Conservation (phyloP, 1,140 invertebrate genomes). For the Coelopa frigida region DNA sequence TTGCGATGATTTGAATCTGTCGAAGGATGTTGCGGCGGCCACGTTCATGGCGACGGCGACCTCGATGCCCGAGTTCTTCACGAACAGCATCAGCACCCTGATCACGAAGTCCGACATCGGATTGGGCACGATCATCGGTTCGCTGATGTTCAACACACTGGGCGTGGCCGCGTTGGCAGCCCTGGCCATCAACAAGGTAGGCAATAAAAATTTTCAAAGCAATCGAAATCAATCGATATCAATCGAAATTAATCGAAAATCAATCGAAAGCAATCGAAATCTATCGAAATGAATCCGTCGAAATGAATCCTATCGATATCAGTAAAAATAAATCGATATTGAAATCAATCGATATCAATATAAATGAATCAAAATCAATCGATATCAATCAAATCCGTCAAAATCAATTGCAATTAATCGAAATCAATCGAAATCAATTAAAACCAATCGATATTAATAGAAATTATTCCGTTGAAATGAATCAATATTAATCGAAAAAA, state of each 20-base stretch:
- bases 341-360: background rate
- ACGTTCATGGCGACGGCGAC: conserved; percentile 90
- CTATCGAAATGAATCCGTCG: too few species aligned
- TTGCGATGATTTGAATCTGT: conserved; percentile 63
- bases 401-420: background rate
- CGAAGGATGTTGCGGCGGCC: conserved; percentile 78
- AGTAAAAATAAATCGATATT: background rate
- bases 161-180: conserved; percentile 79
- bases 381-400: background rate
- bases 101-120: conserved; percentile 71
- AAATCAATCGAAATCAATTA: background rate
- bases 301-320: background rate
- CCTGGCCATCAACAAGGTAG: conserved; percentile 62
- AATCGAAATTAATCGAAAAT: background rate
- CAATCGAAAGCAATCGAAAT: background rate
- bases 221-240: background rate
- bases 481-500: background rate
- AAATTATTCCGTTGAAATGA: too few species aligned
- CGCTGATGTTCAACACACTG: conserved; percentile 81
- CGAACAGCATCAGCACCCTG: conserved; percentile 78
- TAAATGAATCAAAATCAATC: background rate
- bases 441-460: background rate
- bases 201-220: background rate
- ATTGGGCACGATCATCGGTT: conserved; percentile 75
- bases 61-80: conserved; percentile 84